Evolutionary conservation across 2,113 vertebrate genomes (phyloP).

Genomic region (Alethe castanea): DNA sequence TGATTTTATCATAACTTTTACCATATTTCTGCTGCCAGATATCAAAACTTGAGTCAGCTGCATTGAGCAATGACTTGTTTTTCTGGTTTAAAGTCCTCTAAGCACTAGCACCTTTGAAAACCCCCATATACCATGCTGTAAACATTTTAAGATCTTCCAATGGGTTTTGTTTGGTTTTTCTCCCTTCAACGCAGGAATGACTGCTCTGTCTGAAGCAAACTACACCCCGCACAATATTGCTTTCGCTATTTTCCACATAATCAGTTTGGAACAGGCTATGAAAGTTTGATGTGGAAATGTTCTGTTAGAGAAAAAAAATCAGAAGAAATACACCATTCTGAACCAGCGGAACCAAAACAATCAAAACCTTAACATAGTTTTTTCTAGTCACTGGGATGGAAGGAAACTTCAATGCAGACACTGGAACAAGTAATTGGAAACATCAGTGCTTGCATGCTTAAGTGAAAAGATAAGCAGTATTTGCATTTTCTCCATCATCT

Average conservation of each 20-base stretch:
- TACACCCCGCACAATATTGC: conserved; percentile 16
- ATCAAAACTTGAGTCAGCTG: background rate
- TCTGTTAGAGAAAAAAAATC: background rate
- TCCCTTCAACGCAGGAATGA: background rate
- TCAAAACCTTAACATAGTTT: conserved; percentile 20
- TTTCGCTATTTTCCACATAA: background rate
- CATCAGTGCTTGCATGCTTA: conserved; percentile 59
- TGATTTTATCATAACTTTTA: background rate
- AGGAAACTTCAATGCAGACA: conserved; percentile 37
- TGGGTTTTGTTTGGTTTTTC: background rate
- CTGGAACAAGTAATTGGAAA: conserved; percentile 32
- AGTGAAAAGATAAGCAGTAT: conserved; percentile 48
- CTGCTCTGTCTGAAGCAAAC: conserved; percentile 33
- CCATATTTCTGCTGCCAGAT: background rate
- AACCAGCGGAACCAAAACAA: conserved; percentile 34
- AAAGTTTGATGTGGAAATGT: background rate
- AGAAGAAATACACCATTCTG: conserved; percentile 14
- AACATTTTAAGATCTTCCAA: background rate
- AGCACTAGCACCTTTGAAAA: background rate
- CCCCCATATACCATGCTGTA: background rate
- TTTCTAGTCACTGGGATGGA: conserved; percentile 50
- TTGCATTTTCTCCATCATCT: conserved; percentile 51
- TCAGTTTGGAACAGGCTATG: conserved; percentile 24
- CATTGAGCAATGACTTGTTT: background rate
- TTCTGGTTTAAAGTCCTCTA: background rate